A percentile compares a stretch with the other conserved stretches of the same genome.
phyloP scores from a whole-genome alignment of 2,888 invertebrate genomes.

The Catocala fraxini region DNA sequence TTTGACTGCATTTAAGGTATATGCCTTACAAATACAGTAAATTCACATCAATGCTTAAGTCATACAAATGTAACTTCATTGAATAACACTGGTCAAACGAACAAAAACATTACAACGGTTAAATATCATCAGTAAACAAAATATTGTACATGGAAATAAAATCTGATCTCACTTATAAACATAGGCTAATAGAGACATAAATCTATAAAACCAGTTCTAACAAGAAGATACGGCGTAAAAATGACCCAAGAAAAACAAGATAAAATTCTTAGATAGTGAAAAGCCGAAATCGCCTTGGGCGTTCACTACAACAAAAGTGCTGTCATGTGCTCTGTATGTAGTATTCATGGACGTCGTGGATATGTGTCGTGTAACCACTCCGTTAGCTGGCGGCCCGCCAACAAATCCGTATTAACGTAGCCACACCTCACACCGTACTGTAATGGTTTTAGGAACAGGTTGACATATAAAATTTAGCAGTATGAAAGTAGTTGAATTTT shows the following conservation, averaged over 20 bases:
- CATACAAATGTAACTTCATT: no score
- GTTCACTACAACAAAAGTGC: constrained; percentile 43
- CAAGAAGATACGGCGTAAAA: constrained; percentile 11
- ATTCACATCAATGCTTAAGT: no score
- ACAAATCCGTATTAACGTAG: constrained; percentile 63
- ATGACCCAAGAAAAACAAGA: constrained; percentile 26
- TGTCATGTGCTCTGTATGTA: constrained; percentile 41
- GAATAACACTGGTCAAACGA: no score
- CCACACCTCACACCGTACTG: constrained; percentile 59
- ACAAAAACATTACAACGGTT: no score
- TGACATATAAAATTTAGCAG: constrained; percentile 18
- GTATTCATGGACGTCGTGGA: constrained; percentile 42
- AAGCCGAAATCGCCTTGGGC: constrained; percentile 32
- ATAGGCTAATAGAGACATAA: constrained; percentile 11
- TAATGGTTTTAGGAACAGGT: constrained; percentile 27
- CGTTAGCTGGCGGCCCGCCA: constrained; percentile 74
- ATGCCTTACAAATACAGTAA: no score
- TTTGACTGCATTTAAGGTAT: no score
- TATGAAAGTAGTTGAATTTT: constrained; percentile 20
- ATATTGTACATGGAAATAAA: background rate
- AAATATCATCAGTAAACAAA: no score
- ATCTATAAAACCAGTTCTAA: constrained; percentile 9
- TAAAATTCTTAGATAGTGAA: constrained; percentile 35
- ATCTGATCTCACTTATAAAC: background rate
- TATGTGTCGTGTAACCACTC: constrained; percentile 49